These are phyloP conservation scores for Orycteropus afer DNA, from an alignment of 2,113 vertebrate species.

Conservation along the genomic window DNA sequence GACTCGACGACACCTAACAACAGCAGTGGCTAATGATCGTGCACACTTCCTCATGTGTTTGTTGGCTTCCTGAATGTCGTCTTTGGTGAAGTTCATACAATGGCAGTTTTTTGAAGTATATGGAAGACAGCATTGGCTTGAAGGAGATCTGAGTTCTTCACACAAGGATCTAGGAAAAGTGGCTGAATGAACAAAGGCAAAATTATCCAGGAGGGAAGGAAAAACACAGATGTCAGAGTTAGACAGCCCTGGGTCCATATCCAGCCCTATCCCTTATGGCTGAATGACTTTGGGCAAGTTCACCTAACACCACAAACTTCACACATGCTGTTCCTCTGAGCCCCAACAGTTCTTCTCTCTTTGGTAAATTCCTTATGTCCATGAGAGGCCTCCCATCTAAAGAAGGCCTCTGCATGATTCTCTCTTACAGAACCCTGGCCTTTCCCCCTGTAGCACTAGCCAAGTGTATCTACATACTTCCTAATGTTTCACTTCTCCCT, in stretches of 20 bases:
- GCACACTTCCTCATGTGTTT: no score
- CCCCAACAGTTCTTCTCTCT: not conserved
- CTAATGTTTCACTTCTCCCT: not conserved
- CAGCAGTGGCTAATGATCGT: no score
- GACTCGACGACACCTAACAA: no score
- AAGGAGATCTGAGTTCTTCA: not conserved
- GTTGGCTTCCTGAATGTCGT: no score
- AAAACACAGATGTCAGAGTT: not conserved
- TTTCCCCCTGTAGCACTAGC: not conserved
- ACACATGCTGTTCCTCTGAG: not conserved
- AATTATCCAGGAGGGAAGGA: not conserved
- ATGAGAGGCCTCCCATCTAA: not conserved
- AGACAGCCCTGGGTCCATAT: not conserved
- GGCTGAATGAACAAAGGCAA: not conserved
- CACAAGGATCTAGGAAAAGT: not conserved
- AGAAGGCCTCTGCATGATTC: not conserved
- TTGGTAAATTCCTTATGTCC: not conserved
- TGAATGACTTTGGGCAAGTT: not conserved
- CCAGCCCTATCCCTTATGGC: not conserved
- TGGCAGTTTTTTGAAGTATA: not conserved
- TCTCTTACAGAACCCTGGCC: not conserved
- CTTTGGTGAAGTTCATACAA: no score
- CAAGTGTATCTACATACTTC: not conserved
- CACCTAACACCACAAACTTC: not conserved
- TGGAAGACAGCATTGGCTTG: not conserved